A percentile compares a stretch with the other conserved stretches of the same genome.
These are phyloP conservation scores for Centropyge bicolor DNA, from an alignment of 2,797 vertebrate species.

Conservation along the genomic window DNA sequence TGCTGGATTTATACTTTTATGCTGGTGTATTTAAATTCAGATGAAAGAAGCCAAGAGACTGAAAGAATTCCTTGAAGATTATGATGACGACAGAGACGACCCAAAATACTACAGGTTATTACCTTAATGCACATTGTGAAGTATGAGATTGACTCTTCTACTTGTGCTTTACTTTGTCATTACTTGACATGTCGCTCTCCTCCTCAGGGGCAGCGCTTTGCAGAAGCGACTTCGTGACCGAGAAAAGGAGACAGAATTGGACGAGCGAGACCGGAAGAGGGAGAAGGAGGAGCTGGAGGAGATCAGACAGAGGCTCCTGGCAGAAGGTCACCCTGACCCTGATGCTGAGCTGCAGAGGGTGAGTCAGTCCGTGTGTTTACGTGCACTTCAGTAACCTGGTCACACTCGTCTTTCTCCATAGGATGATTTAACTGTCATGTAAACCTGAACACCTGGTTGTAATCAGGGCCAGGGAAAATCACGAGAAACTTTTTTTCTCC, in stretches of 20 bases:
- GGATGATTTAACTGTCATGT: not conserved
- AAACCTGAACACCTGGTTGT: not conserved
- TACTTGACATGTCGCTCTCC: not conserved
- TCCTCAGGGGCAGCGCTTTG: conserved; percentile 93
- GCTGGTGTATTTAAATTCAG: conserved; percentile 75
- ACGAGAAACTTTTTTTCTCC: not conserved
- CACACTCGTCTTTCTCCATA: not conserved
- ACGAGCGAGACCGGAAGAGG: conserved; percentile 96
- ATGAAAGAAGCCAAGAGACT: conserved; percentile 98
- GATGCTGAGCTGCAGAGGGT: conserved; percentile 98
- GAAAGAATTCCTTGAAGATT: conserved; percentile 99
- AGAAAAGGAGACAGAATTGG: conserved; percentile 97
- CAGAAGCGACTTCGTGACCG: conserved; percentile 97
- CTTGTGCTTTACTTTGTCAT: not conserved
- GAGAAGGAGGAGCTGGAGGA: conserved; percentile 98
- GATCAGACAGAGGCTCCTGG: conserved; percentile 96
- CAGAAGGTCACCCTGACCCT: conserved; percentile 98
- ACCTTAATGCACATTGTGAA: not conserved
- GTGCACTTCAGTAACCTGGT: not conserved
- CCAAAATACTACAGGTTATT: conserved; percentile 96
- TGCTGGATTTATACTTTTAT: not conserved
- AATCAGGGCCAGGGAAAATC: not conserved
- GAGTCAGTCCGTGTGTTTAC: conserved; percentile 44
- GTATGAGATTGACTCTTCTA: not conserved
- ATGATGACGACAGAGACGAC: conserved; percentile 97